Conservation (phyloP, 2,797 vertebrate genomes). For the Uromys caudimaculatus region DNA sequence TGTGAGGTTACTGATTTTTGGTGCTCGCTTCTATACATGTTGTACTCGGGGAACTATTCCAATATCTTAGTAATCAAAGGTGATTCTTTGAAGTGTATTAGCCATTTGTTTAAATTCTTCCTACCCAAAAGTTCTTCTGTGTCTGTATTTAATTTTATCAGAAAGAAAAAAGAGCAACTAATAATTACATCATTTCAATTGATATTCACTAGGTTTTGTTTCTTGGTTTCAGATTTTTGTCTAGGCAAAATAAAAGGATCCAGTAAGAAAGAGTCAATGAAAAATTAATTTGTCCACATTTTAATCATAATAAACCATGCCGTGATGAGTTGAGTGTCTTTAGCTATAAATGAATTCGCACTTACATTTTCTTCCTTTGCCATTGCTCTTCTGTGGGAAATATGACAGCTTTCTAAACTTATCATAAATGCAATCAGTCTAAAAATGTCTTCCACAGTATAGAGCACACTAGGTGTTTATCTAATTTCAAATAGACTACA, state of each 20-base stretch:
- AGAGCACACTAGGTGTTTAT: background rate
- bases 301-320: background rate
- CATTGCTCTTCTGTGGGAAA: background rate
- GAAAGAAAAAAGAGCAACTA: background rate
- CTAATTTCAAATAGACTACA: background rate
- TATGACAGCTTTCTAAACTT: background rate
- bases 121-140: background rate
- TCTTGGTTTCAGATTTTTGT: background rate
- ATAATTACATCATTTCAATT: background rate
- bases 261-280: background rate
- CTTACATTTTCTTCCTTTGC: background rate
- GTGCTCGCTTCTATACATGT: background rate
- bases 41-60: background rate
- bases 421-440: background rate
- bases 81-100: background rate
- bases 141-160: background rate
- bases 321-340: background rate
- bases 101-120: background rate
- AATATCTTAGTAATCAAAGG: background rate
- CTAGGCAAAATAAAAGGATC: background rate
- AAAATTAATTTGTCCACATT: background rate
- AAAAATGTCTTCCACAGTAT: background rate
- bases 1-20: background rate
- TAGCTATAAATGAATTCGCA: conserved; percentile 4
- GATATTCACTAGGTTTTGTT: background rate